These are phyloP conservation scores for Parapsyche elsis DNA, from an alignment of 1,140 invertebrate species.

Conservation along the genomic window DNA sequence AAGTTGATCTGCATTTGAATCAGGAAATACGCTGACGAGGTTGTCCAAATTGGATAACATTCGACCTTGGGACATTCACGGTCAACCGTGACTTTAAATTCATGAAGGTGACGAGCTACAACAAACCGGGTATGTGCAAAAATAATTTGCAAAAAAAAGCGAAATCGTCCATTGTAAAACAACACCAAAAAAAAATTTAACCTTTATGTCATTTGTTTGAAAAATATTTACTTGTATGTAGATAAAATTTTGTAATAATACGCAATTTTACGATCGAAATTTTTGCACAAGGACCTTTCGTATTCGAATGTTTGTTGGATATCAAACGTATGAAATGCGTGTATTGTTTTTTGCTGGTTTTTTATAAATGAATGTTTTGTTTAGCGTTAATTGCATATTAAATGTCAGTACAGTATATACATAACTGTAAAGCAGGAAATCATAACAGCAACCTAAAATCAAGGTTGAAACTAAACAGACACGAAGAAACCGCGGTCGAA, in stretches of 20 bases:
- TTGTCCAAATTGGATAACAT: neutral
- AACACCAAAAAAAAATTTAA: too few species aligned
- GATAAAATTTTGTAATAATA: neutral
- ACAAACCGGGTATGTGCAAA: neutral
- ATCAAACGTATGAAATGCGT: neutral
- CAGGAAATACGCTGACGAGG: slow-evolving; percentile 7
- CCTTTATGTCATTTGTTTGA: neutral
- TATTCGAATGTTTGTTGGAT: neutral
- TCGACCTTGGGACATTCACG: slow-evolving; percentile 13
- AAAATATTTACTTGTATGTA: neutral
- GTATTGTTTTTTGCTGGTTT: neutral
- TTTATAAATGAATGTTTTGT: neutral
- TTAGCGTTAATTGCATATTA: neutral
- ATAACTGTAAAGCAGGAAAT: slow-evolving; percentile 32
- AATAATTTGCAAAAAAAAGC: neutral
- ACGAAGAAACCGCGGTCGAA: slow-evolving; percentile 15
- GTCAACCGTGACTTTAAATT: slow-evolving; percentile 13
- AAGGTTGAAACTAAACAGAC: slow-evolving; percentile 1
- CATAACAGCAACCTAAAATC: neutral
- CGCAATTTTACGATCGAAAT: neutral
- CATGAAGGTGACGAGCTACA: neutral
- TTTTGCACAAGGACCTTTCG: neutral
- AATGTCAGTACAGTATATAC: neutral
- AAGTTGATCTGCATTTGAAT: slow-evolving; percentile 20
- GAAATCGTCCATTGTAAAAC: neutral